These are phyloP conservation scores for Phacellophora camtschatica DNA, from an alignment of 30 jellyfish, hydroid and myxozoan species.

Conservation along the genomic window DNA sequence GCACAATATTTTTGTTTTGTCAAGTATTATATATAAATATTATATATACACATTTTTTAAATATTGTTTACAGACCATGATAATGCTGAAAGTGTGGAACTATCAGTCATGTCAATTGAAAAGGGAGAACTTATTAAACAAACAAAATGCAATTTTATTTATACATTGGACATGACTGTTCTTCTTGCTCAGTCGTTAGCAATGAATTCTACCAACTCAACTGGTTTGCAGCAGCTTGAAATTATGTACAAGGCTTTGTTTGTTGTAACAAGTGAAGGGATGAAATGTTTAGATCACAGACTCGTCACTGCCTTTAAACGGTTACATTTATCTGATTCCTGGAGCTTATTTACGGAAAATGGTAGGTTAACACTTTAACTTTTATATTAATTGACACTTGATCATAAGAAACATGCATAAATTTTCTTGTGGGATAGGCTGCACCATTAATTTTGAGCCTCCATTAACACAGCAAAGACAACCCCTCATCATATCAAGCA, in stretches of 20 bases:
- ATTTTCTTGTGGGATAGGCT: no score
- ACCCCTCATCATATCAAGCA: no score
- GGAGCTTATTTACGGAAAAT: conserved; percentile 27
- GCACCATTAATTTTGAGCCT: no score
- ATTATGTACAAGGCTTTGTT: conserved; percentile 28
- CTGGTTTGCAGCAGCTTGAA: conserved; percentile 70
- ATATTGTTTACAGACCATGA: no score
- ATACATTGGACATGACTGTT: conserved; percentile 68
- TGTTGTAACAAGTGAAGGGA: conserved; percentile 24
- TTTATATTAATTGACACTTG: no score
- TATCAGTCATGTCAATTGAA: conserved; percentile 41
- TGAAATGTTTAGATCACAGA: conserved; percentile 38
- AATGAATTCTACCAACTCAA: conserved; percentile 56
- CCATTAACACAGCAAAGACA: no score
- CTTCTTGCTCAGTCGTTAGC: conserved; percentile 87
- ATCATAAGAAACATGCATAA: no score
- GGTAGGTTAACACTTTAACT: conserved; percentile 36
- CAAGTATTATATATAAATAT: no score
- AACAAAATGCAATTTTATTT: conserved; percentile 47
- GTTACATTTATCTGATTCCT: conserved; percentile 23
- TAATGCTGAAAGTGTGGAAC: conserved; percentile 69
- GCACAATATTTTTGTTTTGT: no score
- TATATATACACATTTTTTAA: no score
- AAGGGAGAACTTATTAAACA: not conserved
- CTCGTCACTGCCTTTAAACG: conserved; percentile 51